Conservation (phyloP, 2,888 invertebrate species). For the Agonopterix subpropinquella region DNA sequence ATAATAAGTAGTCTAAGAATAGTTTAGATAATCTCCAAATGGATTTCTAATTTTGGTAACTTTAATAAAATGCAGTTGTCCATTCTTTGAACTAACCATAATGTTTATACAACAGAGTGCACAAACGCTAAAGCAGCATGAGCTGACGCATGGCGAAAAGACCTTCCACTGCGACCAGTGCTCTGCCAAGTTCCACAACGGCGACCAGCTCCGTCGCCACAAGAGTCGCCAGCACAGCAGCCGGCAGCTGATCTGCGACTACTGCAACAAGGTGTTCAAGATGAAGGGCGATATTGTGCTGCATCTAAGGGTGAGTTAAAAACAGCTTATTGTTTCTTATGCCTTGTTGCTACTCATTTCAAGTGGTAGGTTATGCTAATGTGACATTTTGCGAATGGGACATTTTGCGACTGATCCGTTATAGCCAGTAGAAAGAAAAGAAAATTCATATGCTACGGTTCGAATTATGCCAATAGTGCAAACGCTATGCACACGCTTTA, state of each 20-base stretch:
- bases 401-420: not conserved
- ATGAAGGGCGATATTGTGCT: not conserved
- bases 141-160: not conserved
- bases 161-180: not conserved
- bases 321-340: not conserved
- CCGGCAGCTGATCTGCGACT: not conserved
- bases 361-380: not conserved
- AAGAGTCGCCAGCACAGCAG: not conserved
- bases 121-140: not conserved
- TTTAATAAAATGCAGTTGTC: not conserved
- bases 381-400: too few relatives aligned
- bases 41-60: not conserved
- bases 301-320: not conserved
- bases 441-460: too few relatives aligned
- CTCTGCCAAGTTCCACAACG: not conserved
- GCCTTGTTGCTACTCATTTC: not conserved
- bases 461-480: too few relatives aligned
- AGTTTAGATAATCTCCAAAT: too few relatives aligned
- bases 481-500: too few relatives aligned
- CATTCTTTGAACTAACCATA: not conserved
- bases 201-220: not conserved
- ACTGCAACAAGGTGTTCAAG: not conserved
- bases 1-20: too few relatives aligned
- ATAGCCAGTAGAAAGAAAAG: too few relatives aligned
- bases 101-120: not conserved